Percentiles rank a stretch among this genome's conserved stretches.
These are phyloP conservation scores for Spodoptera litura DNA, from an alignment of 1,140 invertebrate species.

Conservation along the genomic window DNA sequence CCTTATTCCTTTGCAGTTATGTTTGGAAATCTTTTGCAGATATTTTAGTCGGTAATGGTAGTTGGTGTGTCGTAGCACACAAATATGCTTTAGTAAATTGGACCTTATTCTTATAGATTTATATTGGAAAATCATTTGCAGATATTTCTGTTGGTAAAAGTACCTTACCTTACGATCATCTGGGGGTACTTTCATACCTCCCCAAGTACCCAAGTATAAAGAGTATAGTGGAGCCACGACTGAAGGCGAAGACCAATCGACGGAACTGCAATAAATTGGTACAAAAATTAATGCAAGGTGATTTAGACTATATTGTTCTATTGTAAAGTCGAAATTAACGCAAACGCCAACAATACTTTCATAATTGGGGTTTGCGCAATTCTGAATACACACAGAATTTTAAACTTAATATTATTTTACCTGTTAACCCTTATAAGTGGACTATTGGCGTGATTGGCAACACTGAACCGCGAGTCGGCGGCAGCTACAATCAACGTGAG, in stretches of 20 bases:
- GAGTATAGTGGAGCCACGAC: slow-evolving; percentile 91
- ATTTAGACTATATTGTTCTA: no score
- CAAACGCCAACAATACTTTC: no score
- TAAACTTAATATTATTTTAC: slow-evolving; percentile 77
- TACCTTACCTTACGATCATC: slow-evolving; percentile 85
- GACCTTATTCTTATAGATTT: neutral
- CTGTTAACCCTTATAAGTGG: slow-evolving; percentile 91
- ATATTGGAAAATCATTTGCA: neutral
- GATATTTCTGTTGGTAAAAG: no score
- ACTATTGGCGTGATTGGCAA: slow-evolving; percentile 92
- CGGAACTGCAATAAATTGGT: slow-evolving; percentile 85
- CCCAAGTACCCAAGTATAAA: slow-evolving; percentile 91
- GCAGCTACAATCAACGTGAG: slow-evolving; percentile 93
- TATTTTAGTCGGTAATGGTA: neutral
- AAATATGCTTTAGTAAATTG: neutral
- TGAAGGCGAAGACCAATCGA: slow-evolving; percentile 91
- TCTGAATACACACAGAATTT: neutral
- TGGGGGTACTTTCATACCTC: slow-evolving; percentile 72
- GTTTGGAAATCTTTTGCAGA: neutral
- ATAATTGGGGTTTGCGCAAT: no score
- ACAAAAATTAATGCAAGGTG: neutral
- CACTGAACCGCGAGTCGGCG: slow-evolving; percentile 94
- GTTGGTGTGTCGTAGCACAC: no score
- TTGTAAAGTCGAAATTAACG: no score
- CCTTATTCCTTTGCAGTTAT: neutral